A percentile compares a stretch with the other conserved stretches of the same genome.
Conservation (phyloP, 2,113 vertebrate species). For the Mustela nigripes region DNA sequence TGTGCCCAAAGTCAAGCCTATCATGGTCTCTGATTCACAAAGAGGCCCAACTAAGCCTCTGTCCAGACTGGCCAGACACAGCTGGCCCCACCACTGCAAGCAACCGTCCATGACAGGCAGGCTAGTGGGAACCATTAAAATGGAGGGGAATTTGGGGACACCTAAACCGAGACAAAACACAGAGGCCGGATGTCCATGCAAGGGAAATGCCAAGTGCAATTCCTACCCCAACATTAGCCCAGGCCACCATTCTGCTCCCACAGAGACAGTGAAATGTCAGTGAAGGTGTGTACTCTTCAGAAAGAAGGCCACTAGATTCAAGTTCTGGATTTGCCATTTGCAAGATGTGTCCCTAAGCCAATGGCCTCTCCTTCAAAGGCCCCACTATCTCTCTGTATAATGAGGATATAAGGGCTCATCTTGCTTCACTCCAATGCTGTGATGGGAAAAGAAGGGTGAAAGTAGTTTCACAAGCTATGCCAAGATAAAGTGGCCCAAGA, state of each 20-base stretch:
- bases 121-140: not conserved
- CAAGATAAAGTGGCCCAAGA: not conserved
- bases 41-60: not conserved
- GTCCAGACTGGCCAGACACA: not conserved
- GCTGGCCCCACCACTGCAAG: not conserved
- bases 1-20: not conserved
- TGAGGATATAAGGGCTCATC: not conserved
- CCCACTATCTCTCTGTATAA: not conserved
- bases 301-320: slow-evolving; percentile 37
- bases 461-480: not conserved
- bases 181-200: not conserved
- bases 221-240: not conserved
- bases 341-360: not conserved
- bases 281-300: not conserved
- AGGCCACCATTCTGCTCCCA: not conserved
- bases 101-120: not conserved
- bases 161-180: not conserved
- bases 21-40: not conserved
- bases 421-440: not conserved
- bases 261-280: not conserved
- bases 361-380: not conserved
- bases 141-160: not conserved
- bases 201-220: not conserved
- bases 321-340: not conserved
- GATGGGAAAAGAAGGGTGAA: not conserved